phyloP scores from a whole-genome alignment of 2,888 invertebrate genomes.

The Monopis laevigella region DNA sequence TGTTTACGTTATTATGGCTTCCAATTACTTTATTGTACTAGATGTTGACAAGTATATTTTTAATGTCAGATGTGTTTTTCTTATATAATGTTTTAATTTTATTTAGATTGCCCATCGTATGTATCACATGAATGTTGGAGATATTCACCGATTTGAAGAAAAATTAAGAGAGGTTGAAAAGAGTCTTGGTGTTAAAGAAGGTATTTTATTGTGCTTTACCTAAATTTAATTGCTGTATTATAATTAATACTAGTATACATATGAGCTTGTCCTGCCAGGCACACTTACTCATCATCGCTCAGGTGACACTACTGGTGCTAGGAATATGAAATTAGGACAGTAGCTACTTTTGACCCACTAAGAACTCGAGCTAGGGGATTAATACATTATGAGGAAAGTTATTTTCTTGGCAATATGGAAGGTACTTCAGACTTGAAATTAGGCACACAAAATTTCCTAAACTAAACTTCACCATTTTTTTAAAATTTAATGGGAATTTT shows the following conservation, averaged over 20 bases:
- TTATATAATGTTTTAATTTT: constrained; percentile 7
- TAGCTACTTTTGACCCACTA: too few relatives aligned
- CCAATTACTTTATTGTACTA: background rate
- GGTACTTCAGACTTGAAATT: too few relatives aligned
- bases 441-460: too few relatives aligned
- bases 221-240: background rate
- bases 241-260: background rate
- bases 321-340: too few relatives aligned
- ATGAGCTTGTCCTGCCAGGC: too few relatives aligned
- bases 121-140: constrained; percentile 87
- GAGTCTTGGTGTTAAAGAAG: constrained; percentile 81
- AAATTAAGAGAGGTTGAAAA: constrained; percentile 87
- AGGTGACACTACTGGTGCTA: too few relatives aligned
- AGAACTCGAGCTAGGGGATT: too few relatives aligned
- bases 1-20: background rate
- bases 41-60: background rate
- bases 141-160: constrained; percentile 87
- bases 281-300: too few relatives aligned
- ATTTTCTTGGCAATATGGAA: too few relatives aligned
- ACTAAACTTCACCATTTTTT: too few relatives aligned
- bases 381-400: too few relatives aligned
- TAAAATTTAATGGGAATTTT: too few relatives aligned
- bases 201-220: constrained; percentile 40
- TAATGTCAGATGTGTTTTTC: constrained; percentile 9
- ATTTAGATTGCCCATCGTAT: constrained; percentile 70